Percentiles rank a stretch among this genome's conserved stretches.
These are phyloP conservation scores for Xanthia togata DNA, from an alignment of 2,888 invertebrate genomes.

Conservation along the genomic window DNA sequence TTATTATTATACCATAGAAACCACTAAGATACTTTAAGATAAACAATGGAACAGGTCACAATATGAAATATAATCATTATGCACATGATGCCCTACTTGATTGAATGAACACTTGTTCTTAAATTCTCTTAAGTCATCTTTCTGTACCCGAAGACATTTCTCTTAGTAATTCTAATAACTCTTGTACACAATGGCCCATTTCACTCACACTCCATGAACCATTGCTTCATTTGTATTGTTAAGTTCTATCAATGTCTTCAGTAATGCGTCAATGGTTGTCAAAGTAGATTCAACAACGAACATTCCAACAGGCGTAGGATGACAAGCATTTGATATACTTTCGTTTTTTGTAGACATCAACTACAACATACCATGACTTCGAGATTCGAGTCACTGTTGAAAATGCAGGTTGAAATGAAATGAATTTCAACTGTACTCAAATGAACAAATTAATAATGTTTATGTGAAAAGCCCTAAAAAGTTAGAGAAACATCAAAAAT, in stretches of 20 bases:
- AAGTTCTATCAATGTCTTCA: neutral
- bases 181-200: conserved; percentile 43
- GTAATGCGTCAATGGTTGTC: conserved; percentile 27
- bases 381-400: conserved; percentile 19
- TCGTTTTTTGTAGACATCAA: conserved; percentile 53
- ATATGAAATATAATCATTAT: conserved; percentile 24
- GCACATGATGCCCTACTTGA: conserved; percentile 39
- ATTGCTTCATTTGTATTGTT: conserved; percentile 20
- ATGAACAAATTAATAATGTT: neutral
- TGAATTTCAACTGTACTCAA: neutral
- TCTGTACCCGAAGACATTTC: conserved; percentile 45
- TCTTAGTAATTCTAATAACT: conserved; percentile 45
- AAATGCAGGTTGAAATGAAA: neutral
- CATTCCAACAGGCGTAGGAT: conserved; percentile 36
- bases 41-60: conserved; percentile 17
- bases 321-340: conserved; percentile 57
- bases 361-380: conserved; percentile 36
- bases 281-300: conserved; percentile 10
- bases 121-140: conserved; percentile 48
- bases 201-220: conserved; percentile 13
- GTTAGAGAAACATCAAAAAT: neutral
- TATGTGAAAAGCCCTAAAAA: neutral
- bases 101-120: conserved; percentile 39
- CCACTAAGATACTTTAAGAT: neutral
- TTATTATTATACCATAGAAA: neutral